Evolutionary conservation across 1,140 invertebrate genomes (phyloP), one percentile per base, ranked within the genome.

Genomic region (Bombus vancouverensis): DNA sequence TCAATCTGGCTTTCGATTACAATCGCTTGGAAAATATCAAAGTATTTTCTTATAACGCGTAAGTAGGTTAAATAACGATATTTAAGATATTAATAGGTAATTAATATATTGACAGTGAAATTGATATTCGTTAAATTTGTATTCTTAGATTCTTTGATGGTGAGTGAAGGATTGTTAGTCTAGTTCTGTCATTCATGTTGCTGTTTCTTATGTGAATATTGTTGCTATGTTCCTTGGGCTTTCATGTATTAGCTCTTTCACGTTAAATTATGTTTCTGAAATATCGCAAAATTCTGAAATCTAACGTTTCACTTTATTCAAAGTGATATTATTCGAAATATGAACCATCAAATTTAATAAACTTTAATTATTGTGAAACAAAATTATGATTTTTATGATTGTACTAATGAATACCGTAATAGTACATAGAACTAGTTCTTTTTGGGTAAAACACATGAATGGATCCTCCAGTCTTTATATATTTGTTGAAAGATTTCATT

Each of bases 11-110:
- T 65, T 78, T 4, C 18, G 47, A 44, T 72, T 34, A 18, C 65
- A 66, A 66, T 66, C 65, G 65, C 32, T 66, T 34, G 32, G 65
- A 22, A 42, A 72, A 82, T 81, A 72, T 32, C 8, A 39, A 39
- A 42, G 72, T 57, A 28, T 57, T 59, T 15, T 6, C 28, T 42
- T 18, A 2, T 15, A n/a, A 15, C n/a, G 2, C 3, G 15, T 44
- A 25, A 15, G 5, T 71, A 70, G 37, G 12, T 39, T 71, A 28
- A 25, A 71, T 4, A 10, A 12, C 37, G 59, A n/a, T n/a, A 62
- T 62, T n/a, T 62, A 53, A 53, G 18, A 53, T 53, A 62, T n/a
- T 62, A 62, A 28, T 62, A 62, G 59, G 10, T 53, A 53, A 53
- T 53, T 53, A 8, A 53, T 6, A 53, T 53, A 53, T 22, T 53